phyloP scores from a whole-genome alignment of 2,113 vertebrate species.

The Pseudois nayaur region DNA sequence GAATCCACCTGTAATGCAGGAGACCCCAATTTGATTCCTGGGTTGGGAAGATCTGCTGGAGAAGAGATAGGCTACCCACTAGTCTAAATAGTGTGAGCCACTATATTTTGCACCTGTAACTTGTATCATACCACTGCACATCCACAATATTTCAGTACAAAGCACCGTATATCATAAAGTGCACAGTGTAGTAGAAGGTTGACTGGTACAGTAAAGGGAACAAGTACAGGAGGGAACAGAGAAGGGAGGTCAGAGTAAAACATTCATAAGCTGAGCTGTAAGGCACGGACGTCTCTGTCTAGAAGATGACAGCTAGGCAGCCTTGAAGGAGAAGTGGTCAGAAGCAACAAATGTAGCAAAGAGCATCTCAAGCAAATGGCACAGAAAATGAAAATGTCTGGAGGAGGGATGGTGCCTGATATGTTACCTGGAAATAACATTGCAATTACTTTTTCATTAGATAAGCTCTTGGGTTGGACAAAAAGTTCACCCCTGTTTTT shows the following conservation, averaged over 20 bases:
- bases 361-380: neutral
- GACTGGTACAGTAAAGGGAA: neutral
- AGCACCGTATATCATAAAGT: neutral
- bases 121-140: neutral
- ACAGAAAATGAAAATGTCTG: neutral
- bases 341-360: neutral
- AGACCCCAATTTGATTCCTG: neutral
- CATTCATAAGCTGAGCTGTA: neutral
- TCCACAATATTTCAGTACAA: neutral
- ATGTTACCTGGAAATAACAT: neutral
- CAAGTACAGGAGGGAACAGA: neutral
- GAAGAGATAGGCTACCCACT: neutral
- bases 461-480: neutral
- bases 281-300: neutral
- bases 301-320: neutral
- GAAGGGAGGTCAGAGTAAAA: neutral
- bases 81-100: neutral
- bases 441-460: neutral
- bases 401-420: neutral
- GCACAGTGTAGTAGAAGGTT: neutral
- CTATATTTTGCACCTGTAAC: fast-evolving
- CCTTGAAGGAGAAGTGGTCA: neutral
- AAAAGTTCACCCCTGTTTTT: fast-evolving
- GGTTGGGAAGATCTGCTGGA: neutral
- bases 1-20: neutral